Evolutionary conservation across 2,888 invertebrate genomes (phyloP), one percentile per base, ranked within the genome.

Genomic region (Drosophila tanythrix): DNA sequence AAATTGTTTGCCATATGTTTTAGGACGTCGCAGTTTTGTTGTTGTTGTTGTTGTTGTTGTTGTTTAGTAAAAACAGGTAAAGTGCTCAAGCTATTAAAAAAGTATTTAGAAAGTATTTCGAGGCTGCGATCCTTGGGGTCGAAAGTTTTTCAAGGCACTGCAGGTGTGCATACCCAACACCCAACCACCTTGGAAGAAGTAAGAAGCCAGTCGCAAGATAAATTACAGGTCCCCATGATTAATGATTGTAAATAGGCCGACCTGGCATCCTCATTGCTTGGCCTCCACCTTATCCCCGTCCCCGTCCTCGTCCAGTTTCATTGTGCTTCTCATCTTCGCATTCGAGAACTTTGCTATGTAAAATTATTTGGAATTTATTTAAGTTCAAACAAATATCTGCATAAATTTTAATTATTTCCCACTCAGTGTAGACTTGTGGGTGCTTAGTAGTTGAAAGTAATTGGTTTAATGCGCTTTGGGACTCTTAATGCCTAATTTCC

Each of bases 1-100:
- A 81, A 74, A 67, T 63, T 68, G 65, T 70, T 73, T 46, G 72
- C 76, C 85, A 88, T 86, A 85, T 85, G 74, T 72, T 88, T 74
- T 55, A 62, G 35, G 38, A 31, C 25, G 18, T n/a, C n/a, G 27
- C 25, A 7, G n/a, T 55, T 59, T 65, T 43, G n/a, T 63, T 56
- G 48, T 56, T 65, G 18, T 38, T 25, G 21, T 53, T 53, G n/a
- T n/a, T n/a, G 8, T 55, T 27, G 27, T 33, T 69, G 48, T 56
- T 83, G 78, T 79, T 81, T 79, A 79, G 76, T 83, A 86, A 86
- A 89, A 85, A 79, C 81, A 76, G 76, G 71, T 81, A 90, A 89
- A 81, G 87, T 84, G 81, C 90, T 81, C 77, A 81, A 87, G 90
- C 87, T 87, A 89, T 87, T 90, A 90, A 89, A 89, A 87, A 87